Evolutionary conservation across 2,113 vertebrate genomes (phyloP).

Genomic region (Corynorhinus townsendii): DNA sequence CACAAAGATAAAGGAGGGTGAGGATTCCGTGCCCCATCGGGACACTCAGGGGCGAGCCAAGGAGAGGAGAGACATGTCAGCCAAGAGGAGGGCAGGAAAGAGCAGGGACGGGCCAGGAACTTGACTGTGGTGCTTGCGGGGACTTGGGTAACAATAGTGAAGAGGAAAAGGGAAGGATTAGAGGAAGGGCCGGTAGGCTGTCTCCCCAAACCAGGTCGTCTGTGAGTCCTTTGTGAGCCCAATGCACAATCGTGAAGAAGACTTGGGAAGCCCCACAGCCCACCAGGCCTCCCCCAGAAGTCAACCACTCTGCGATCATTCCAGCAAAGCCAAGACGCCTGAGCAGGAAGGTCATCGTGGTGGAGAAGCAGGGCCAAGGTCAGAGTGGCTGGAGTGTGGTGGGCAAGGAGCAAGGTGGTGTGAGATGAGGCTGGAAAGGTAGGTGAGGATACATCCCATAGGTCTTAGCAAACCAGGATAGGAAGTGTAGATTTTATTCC

Average conservation of each 20-base stretch:
- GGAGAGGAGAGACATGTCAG: background rate
- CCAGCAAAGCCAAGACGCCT: background rate
- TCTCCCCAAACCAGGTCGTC: background rate
- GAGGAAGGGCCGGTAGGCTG: background rate
- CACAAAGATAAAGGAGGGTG: constrained; percentile 19
- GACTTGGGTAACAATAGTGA: background rate
- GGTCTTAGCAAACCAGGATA: background rate
- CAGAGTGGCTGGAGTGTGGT: background rate
- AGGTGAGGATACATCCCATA: no score
- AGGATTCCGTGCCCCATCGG: background rate
- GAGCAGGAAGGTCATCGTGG: background rate
- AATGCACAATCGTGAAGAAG: background rate
- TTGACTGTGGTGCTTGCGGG: no score
- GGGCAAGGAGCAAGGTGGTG: no score
- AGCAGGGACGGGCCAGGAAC: background rate
- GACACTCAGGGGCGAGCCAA: background rate
- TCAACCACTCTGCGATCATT: background rate
- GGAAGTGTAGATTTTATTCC: background rate
- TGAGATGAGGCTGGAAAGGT: background rate
- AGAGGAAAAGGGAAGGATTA: background rate
- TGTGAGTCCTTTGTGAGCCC: background rate
- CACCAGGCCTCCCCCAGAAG: background rate
- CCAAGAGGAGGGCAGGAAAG: background rate
- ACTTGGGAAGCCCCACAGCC: background rate
- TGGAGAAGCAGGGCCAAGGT: background rate